phyloP scores from a whole-genome alignment of 2,797 vertebrate genomes.

The Scolopax rusticola region DNA sequence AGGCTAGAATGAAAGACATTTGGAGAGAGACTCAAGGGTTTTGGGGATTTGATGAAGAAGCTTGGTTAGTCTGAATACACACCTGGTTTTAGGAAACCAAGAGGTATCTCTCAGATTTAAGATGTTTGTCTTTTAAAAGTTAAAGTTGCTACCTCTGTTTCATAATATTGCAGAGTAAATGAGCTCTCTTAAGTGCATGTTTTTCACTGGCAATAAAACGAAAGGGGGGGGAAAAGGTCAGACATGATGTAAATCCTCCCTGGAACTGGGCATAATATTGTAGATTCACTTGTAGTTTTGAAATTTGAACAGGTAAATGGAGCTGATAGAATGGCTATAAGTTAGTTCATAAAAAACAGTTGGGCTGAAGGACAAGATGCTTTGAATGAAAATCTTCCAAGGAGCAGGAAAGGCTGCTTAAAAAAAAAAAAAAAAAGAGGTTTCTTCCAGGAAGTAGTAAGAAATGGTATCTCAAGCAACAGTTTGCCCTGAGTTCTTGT shows the following conservation, averaged over 20 bases:
- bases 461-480: not conserved
- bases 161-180: not conserved
- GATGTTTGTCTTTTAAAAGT: not conserved
- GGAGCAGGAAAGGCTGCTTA: not conserved
- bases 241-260: not conserved
- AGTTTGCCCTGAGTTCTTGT: not conserved
- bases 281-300: not conserved
- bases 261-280: not conserved
- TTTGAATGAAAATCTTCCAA: not conserved
- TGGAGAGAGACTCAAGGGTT: not conserved
- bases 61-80: not conserved
- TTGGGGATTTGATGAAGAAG: not conserved
- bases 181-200: not conserved
- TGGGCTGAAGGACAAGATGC: not conserved
- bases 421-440: not conserved
- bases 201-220: not conserved
- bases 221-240: not conserved
- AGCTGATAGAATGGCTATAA: not conserved
- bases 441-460: not conserved
- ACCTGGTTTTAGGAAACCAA: not conserved
- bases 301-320: not conserved
- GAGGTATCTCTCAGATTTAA: not conserved
- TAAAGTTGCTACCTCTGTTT: not conserved
- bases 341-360: not conserved
- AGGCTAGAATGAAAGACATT: not conserved